Evolutionary conservation across 2,888 invertebrate species (phyloP), one percentile per base, ranked within the genome.

Genomic region (Eupelmus urozonus): DNA sequence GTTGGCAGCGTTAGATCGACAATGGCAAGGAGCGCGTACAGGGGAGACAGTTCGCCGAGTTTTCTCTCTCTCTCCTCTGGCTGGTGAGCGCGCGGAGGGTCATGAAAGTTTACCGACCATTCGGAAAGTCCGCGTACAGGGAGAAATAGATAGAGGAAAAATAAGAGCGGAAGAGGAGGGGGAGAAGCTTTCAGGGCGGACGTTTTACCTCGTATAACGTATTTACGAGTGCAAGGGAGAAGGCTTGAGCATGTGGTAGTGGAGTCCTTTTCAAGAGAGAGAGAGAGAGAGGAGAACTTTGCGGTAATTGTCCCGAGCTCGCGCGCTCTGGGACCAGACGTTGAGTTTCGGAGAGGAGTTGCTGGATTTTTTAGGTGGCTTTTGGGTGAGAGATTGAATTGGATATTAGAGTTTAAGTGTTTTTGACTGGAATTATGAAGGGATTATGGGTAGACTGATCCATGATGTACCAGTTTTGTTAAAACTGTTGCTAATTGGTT

Each of bases 91-190:
- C 42, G 42, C 34, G 62, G 2, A 40, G 62, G 60, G 49, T 72
- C 80, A 80, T 80, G 76, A 77, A 80, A 80, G 80, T 80, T 77
- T 79, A 73, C 76, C 53, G 76, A 69, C 79, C 76, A 79, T 76
- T 76, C 60, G 72, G 29, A 73, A 63, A 76, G 76, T 76, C 73
- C 70, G 45, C 45, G 45, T n/a, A 16, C 3, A 27, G 34, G 53
- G 18, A 74, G 51, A 65, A 74, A 78, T 53, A 65, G 69, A 70
- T 53, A 71, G 59, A 57, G 55, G 45, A 42, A 57, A 49, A 2
- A 49, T 40, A 18, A 20, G 16, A 18, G 1, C 9, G 27, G 57
- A 23, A 16, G 20, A 11, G 65, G 69, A 65, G 29, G 60, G 40
- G 57, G 5, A 49, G 55, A 77, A 74, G 80, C 76, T 77, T 80